Evolutionary conservation across 2,113 vertebrate genomes (phyloP).

Genomic region (Murina feae): DNA sequence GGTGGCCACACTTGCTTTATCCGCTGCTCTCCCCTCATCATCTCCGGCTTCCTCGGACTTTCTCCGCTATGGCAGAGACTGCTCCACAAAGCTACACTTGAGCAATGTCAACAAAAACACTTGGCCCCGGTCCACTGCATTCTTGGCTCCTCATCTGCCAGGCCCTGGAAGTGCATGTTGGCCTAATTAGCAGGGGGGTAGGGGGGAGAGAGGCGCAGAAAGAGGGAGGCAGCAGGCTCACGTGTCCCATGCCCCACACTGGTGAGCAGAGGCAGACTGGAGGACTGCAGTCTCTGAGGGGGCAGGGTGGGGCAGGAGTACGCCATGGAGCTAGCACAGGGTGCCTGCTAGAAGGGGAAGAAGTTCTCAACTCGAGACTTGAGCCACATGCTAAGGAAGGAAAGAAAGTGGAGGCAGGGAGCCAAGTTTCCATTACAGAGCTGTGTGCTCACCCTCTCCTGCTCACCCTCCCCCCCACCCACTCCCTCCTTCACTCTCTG

Average conservation of each 20-base stretch:
- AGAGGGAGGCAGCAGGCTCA: background rate
- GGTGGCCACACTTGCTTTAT: background rate
- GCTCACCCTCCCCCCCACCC: background rate
- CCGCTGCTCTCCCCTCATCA: background rate
- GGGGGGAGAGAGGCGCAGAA: background rate
- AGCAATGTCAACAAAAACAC: slow-evolving; percentile 73
- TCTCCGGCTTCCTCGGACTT: background rate
- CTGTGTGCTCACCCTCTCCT: slow-evolving; percentile 3
- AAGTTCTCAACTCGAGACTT: background rate
- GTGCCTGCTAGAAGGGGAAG: slow-evolving; percentile 7
- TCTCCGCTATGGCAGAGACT: background rate
- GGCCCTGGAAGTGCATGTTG: slow-evolving; percentile 63
- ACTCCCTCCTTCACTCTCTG: background rate
- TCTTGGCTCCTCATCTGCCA: slow-evolving; percentile 62
- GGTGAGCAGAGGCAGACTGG: background rate
- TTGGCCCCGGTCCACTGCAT: slow-evolving; percentile 60
- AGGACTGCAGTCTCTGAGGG: background rate
- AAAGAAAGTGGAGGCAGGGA: slow-evolving; percentile 5
- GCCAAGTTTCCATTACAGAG: slow-evolving; percentile 72
- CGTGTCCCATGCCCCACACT: slow-evolving; percentile 42
- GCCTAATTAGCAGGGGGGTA: slow-evolving; percentile 62
- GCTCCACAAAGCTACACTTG: slow-evolving; percentile 41
- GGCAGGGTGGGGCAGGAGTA: background rate
- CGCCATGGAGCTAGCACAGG: background rate
- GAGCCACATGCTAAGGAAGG: slow-evolving; percentile 21